Evolutionary conservation across 2,797 vertebrate species (phyloP).

Genomic region (Liasis olivaceus): DNA sequence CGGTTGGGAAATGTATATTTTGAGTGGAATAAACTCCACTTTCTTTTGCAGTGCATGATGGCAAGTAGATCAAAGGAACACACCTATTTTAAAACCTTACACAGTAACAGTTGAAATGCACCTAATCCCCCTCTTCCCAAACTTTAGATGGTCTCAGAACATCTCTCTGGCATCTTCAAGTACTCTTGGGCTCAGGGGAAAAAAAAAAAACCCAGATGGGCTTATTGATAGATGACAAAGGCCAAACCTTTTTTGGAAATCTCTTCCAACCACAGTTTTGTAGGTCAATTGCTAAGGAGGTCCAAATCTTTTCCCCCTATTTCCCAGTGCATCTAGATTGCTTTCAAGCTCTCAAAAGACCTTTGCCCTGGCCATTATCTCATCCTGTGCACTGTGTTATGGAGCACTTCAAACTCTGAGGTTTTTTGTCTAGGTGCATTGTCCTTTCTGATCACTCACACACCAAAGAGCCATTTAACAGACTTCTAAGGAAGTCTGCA

Average conservation of each 20-base stretch:
- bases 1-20: neutral
- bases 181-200: neutral
- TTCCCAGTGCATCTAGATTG: conserved; percentile 48
- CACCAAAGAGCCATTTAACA: conserved; percentile 30
- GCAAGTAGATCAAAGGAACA: neutral
- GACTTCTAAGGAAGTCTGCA: neutral
- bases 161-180: neutral
- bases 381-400: conserved; percentile 35
- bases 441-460: conserved; percentile 24
- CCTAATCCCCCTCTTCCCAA: neutral
- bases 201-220: neutral
- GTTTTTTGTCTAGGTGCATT: conserved; percentile 32
- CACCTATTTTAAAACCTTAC: neutral
- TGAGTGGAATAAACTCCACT: neutral
- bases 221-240: conserved; percentile 35
- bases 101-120: neutral
- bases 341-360: conserved; percentile 55
- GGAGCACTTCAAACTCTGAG: conserved; percentile 33
- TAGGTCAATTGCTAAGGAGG: conserved; percentile 12
- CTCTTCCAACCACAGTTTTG: conserved; percentile 61
- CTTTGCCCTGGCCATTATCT: conserved; percentile 16
- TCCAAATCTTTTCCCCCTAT: neutral
- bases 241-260: conserved; percentile 57
- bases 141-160: neutral
- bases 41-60: neutral